Evolutionary conservation across 2,888 invertebrate species (phyloP), one percentile per base, ranked within the genome.

Genomic region (Ptychoptera albimana): DNA sequence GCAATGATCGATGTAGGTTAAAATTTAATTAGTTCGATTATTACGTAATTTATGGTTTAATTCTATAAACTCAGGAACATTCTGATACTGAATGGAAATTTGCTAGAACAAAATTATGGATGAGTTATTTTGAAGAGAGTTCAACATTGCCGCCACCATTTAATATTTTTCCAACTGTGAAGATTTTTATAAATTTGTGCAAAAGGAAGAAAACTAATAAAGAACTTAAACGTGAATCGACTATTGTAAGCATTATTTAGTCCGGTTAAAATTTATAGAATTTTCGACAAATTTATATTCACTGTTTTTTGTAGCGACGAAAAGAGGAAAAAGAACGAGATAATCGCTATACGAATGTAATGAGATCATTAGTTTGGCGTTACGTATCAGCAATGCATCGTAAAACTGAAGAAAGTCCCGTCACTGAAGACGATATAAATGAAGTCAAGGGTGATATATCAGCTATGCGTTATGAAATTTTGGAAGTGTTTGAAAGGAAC

Each of bases 11-110:
- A 80, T 60, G 93, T 92, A 67, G 77, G 79, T 67, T 50, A 32
- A 32, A 32, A 8, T 30, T 9, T 11, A 32, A 32, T 32, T 32
- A 7, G 32, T n/a, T n/a, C 9, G 8, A n/a, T 11, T 11, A 7
- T 32, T 7, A 7, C 9, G 2, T 32, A 32, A 7, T 7, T 7
- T 7, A 32, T 11, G 9, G 2, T 31, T 29, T 15, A 16, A 32
- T 11, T 32, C 8, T 32, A 11, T 9, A 15, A 12, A 29, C 46
- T 1, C 41, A 92, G 92, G 81, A 88, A 71, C 87, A 89, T 58
- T 85, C 93, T 0, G 94, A 94, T 56, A 82, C 82, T 0, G 94
- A 94, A 65, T 94, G 94, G 94, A 94, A 94, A 66, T 94, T 93
- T 61, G 93, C 94, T 0, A 73, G 94, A 39, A 89, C 91, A 1